Base-by-base conservation (phyloP, 1,140 invertebrate species). In the Neomicropteryx cornuta region DNA sequence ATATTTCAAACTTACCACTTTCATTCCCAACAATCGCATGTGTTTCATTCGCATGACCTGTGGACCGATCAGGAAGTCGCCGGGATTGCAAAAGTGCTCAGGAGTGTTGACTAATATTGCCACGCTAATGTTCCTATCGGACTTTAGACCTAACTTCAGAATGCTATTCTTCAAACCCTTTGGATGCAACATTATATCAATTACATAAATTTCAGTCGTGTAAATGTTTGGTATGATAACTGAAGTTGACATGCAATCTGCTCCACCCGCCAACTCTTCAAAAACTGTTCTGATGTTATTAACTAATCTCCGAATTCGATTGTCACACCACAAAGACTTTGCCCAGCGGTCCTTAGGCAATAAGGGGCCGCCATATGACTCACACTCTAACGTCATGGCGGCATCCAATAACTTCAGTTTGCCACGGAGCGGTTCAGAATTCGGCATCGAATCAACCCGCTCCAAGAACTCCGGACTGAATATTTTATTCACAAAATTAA, bases 351-450 rank as follows among this genome's bases (percentile, higher is more conserved):
- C 69, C 37, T 60, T 61, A 8, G 74, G 71, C 11, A 81, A 44
- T 24, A 77, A 45, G n/a, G 76, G 77, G 21, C 76, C 73, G 18
- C 50, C 51, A 50, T 77, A 79, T 18, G 61, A 53, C 27, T 64
- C 45, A 50, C 73, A 78, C 46, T 83, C 79, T 20, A 83, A 49
- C 18, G 71, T 71, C 64, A 83, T 68, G 3, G 74, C 68, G 28
- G 68, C 69, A 46, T 83, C 80, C 17, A 84, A 66, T 3, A 81
- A 51, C 50, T 72, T 66, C 14, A 83, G 51, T 45, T 75, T 76
- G 17, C 64, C 55, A 44, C 64, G 60, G 3, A 52, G 33, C 1
- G 46, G 28, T 6, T 39, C 50, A 19, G 49, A 37, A 41, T 59
- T 51, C 33, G 58, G 55, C 24, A 56, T 48, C 10, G 53, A 55